Base-by-base conservation (phyloP, 2,888 invertebrate species). In the Aethes cnicana region DNA sequence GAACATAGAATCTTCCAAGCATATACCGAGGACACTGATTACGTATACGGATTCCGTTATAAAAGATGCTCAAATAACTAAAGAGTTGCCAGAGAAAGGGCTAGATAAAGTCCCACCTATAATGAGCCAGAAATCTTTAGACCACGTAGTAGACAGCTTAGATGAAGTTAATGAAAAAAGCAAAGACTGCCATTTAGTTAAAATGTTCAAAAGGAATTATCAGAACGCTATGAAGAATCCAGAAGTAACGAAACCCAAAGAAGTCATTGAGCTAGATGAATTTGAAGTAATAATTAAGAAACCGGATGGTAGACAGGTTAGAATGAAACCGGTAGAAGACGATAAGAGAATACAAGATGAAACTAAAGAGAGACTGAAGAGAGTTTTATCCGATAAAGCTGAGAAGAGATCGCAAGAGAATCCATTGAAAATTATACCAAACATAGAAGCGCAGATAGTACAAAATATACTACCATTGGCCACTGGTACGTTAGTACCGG, bases 111-210 rank as follows among this genome's bases (percentile, higher is more conserved):
- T 71, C 1, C 84, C 86, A 0, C 83, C 84, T 0, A 84, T 88
- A 0, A 88, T 90, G 83, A 86, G 84, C 36, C 90, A 90, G 43
- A 84, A 81, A 41, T 90, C 90, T 0, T 60, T 90, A 52, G 90
- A 90, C 53, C 81, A 76, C 7, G 89, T 88, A 0, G 81, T 90
- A 0, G 89, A 88, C 6, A 84, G 84, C 32, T 52, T 90, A 20
- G 63, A 57, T 26, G 42, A 54, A 9, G 23, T 54, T 14, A 57
- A 46, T 4, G 63, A 57, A 14, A 53, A 55, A 41, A 48, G 49
- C 33, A 64, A 60, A 56, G 64, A 65, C 14, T 33, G 47, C 0
- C 58, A 54, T 3, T 11, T 33, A 30, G 37, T 43, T 16, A 41
- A 36, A 57, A 47, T 47, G 33, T 23, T 57, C 11, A 53, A 49